phyloP scores from a whole-genome alignment of 2,113 vertebrate genomes.

The Jacana jacana region DNA sequence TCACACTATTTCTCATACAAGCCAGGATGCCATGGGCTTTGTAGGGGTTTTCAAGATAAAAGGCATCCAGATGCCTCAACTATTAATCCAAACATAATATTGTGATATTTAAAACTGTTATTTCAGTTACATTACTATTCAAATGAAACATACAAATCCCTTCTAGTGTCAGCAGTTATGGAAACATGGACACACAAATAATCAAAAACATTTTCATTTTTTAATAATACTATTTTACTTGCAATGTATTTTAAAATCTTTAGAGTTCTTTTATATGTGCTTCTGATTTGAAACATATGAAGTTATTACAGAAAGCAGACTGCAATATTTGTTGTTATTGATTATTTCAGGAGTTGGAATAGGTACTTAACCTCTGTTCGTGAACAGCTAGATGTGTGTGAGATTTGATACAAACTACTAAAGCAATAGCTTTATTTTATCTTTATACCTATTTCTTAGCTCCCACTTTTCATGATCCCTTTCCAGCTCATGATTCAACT shows the following conservation, averaged over 20 bases:
- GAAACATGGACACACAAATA: not conserved
- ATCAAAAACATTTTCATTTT: not conserved
- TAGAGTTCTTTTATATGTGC: not conserved
- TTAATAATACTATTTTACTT: not conserved
- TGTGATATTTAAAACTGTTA: not conserved
- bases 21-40: not conserved
- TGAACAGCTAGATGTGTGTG: not conserved
- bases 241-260: not conserved
- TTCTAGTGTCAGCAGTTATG: not conserved
- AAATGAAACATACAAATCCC: not conserved
- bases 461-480: not conserved
- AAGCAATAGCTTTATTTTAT: conserved; percentile 7
- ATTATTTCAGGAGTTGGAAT: conserved; percentile 31
- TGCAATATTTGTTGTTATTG: not conserved
- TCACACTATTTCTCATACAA: too few species aligned
- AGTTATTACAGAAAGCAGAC: not conserved
- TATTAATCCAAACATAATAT: not conserved
- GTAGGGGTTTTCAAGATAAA: not conserved
- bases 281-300: not conserved
- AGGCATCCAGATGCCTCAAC: not conserved
- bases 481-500: not conserved
- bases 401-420: conserved; percentile 22
- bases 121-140: not conserved
- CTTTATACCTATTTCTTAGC: conserved; percentile 16
- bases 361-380: conserved; percentile 14